phyloP scores from a whole-genome alignment of 2,888 invertebrate species.

The Dicyrtoma fusca region DNA sequence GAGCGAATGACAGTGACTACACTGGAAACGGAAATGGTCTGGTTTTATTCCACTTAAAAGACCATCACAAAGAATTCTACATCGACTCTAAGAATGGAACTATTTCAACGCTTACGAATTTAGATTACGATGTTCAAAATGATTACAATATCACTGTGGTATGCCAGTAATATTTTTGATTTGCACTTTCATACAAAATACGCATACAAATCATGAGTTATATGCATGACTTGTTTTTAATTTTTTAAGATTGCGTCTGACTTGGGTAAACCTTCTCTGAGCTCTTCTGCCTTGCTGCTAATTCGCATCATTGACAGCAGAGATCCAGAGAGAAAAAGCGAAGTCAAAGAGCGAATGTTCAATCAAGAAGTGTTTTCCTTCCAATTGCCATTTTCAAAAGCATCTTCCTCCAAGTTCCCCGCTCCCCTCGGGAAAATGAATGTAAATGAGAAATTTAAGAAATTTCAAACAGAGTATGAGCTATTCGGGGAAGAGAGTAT shows the following conservation, averaged over 20 bases:
- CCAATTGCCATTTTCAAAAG: conserved; percentile 65
- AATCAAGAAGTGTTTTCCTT: conserved; percentile 74
- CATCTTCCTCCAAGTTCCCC: conserved; percentile 77
- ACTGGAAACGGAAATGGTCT: conserved; percentile 78
- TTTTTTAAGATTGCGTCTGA: conserved; percentile 64
- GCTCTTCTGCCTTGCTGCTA: conserved; percentile 69
- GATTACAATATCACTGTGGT: conserved; percentile 76
- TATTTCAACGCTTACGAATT: conserved; percentile 72
- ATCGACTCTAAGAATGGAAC: conserved; percentile 85
- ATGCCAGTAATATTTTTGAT: no score
- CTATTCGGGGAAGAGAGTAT: conserved; percentile 55
- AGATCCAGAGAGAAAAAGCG: conserved; percentile 68
- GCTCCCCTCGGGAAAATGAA: conserved; percentile 75
- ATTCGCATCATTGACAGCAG: conserved; percentile 57
- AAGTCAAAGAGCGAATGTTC: conserved; percentile 61
- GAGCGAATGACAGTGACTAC: conserved; percentile 84
- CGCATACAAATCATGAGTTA: not conserved
- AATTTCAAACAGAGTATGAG: conserved; percentile 62
- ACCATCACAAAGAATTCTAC: conserved; percentile 65
- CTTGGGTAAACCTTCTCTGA: conserved; percentile 79
- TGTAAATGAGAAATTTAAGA: conserved; percentile 70
- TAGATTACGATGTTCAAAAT: conserved; percentile 72
- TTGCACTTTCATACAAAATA: not conserved
- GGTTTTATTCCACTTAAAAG: conserved; percentile 54
- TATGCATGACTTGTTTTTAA: no score